Evolutionary conservation across 2,113 vertebrate genomes (phyloP).

Genomic region (Lasiurus borealis): DNA sequence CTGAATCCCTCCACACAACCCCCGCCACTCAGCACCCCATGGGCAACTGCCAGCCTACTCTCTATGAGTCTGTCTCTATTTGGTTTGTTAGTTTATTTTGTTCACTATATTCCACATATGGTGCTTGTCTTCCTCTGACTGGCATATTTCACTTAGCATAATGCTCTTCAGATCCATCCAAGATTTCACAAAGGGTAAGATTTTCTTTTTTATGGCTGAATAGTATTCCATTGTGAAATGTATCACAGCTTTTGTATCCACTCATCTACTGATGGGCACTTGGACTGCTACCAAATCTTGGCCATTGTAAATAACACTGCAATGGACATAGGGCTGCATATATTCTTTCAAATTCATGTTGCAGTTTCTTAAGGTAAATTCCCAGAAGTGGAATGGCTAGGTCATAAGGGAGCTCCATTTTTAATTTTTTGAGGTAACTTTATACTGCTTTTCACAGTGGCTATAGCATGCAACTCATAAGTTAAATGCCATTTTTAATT

Average conservation of each 20-base stretch:
- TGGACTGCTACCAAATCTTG: neutral
- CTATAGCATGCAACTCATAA: neutral
- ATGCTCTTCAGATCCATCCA: neutral
- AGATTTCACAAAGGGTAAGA: neutral
- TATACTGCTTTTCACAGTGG: neutral
- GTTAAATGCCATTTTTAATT: neutral
- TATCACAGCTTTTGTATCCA: neutral
- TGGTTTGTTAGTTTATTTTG: neutral
- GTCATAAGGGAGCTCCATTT: neutral
- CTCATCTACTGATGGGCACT: neutral
- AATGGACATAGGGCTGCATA: neutral
- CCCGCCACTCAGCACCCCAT: neutral
- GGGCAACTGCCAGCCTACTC: neutral
- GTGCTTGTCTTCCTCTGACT: neutral
- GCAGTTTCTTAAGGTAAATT: neutral
- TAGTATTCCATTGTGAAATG: neutral
- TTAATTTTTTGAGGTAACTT: neutral
- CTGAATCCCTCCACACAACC: neutral
- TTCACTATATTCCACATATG: neutral
- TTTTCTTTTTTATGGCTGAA: too few species aligned
- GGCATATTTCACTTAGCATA: neutral
- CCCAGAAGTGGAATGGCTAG: neutral
- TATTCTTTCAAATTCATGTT: neutral
- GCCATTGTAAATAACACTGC: neutral
- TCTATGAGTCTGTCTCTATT: neutral